Base-by-base conservation (phyloP, 1,140 invertebrate genomes). In the Onthophagus taurus region DNA sequence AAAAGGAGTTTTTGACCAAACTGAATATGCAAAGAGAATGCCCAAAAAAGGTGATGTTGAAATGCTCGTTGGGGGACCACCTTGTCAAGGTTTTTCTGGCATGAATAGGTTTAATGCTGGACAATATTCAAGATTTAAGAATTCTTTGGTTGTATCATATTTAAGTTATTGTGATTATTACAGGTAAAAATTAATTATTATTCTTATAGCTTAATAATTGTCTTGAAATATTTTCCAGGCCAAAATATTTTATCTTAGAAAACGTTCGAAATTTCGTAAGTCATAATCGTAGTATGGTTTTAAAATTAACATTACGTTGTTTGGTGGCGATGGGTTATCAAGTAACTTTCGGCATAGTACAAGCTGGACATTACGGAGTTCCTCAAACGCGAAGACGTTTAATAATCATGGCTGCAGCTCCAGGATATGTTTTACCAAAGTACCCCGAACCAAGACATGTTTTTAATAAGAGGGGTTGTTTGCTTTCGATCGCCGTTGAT, bases 111-210 rank as follows among this genome's bases (percentile, higher is more conserved):
- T 92, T 60, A 91, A 87, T 65, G 81, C 77, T 0, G 65, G 85
- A n/a, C 81, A 90, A 53, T 91, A 90, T 65, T 90, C 87, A 1
- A 70, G 78, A 18, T 91, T 92, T 53, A 90, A 90, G 72, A 92
- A 90, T 63, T 91, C 88, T 0, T 65, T 92, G 1, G 79, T 92
- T n/a, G 82, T 82, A 0, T 81, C 86, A 0, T 90, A 80, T 59
- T 66, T 92, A 2, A 87, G 85, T 17, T 92, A 80, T 58, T 88
- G 85, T 61, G 89, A 92, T 66, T 91, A 78, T 58, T 93, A 89
- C 57, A 70, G 87, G 56, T 53, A 45, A 33, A 21, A 29, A 42
- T 17, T 23, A 14, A 8, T 37, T 7, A 18, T 12, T 16, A 20
- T 16, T 14, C 16, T 24, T 4, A 14, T 17, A 26, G 19, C 29